Percentiles rank a stretch among this genome's conserved stretches.
Conservation (phyloP, 2,797 vertebrate genomes). For the Clarias platycephalus region DNA sequence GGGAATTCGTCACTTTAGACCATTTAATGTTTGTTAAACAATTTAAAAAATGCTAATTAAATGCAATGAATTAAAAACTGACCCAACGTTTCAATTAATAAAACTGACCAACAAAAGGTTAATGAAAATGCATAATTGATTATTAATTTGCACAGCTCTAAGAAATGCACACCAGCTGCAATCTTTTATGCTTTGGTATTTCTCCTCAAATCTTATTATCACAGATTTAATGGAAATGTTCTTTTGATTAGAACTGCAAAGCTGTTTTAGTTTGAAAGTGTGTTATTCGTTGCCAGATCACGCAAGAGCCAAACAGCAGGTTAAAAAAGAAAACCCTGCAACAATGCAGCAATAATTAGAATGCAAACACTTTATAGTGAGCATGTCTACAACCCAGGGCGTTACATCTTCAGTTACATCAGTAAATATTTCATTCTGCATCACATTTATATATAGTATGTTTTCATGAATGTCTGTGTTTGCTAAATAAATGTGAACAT, state of each 20-base stretch:
- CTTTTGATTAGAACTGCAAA: not conserved
- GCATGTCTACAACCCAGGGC: slow-evolving; percentile 10
- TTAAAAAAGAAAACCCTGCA: not conserved
- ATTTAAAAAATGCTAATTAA: no score
- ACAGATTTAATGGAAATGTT: not conserved
- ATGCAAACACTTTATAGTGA: not conserved
- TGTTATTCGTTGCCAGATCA: not conserved
- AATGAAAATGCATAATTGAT: no score
- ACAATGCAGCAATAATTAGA: not conserved
- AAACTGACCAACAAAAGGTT: no score
- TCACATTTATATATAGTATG: slow-evolving; percentile 58
- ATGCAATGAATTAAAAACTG: no score
- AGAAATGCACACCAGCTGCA: no score
- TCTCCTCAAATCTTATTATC: not conserved
- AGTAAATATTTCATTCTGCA: slow-evolving; percentile 43
- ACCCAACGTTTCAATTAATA: no score
- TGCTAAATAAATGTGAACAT: slow-evolving; percentile 56
- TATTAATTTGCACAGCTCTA: no score
- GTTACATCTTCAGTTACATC: slow-evolving; percentile 28
- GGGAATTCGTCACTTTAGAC: no score
- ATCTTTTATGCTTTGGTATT: not conserved
- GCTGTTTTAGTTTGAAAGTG: not conserved
- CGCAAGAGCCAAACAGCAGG: not conserved
- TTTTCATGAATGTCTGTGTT: slow-evolving; percentile 38
- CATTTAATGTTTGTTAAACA: no score